Conservation (phyloP, 1,140 invertebrate species). For the Drosophila eugracilis region DNA sequence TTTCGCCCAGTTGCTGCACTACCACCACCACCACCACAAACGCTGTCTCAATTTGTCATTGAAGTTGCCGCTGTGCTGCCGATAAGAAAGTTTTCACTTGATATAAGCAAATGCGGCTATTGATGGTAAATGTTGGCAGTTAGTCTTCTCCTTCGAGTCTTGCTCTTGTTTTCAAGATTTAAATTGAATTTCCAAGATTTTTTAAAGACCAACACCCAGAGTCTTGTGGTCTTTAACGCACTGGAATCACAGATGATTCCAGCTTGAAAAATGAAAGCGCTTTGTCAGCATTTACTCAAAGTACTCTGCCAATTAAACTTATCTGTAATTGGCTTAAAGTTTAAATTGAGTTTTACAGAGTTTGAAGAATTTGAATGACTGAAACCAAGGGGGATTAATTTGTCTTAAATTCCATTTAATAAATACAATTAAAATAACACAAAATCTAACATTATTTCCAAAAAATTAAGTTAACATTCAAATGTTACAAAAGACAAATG, state of each 20-base stretch:
- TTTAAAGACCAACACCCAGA: conserved; percentile 6
- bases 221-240: conserved; percentile 10
- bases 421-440: not conserved
- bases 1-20: conserved; percentile 17
- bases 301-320: conserved; percentile 20
- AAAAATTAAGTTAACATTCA: not conserved
- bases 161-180: conserved; percentile 22
- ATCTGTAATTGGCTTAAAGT: conserved; percentile 31
- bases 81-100: conserved; percentile 77
- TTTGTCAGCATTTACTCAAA: conserved; percentile 47
- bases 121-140: conserved; percentile 69
- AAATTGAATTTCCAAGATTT: conserved; percentile 28
- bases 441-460: too few relatives aligned
- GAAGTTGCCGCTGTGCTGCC: conserved; percentile 72
- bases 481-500: not conserved
- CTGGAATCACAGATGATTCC: conserved; percentile 19
- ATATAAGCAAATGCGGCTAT: conserved; percentile 76
- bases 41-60: conserved; percentile 79
- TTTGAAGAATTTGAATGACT: not conserved
- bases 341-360: not conserved
- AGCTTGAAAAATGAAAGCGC: conserved; percentile 43
- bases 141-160: conserved; percentile 20
- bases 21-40: conserved; percentile 16
- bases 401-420: not conserved
- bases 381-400: not conserved